Conservation (phyloP, 2,888 invertebrate species). For the Diloba caeruleocephala region DNA sequence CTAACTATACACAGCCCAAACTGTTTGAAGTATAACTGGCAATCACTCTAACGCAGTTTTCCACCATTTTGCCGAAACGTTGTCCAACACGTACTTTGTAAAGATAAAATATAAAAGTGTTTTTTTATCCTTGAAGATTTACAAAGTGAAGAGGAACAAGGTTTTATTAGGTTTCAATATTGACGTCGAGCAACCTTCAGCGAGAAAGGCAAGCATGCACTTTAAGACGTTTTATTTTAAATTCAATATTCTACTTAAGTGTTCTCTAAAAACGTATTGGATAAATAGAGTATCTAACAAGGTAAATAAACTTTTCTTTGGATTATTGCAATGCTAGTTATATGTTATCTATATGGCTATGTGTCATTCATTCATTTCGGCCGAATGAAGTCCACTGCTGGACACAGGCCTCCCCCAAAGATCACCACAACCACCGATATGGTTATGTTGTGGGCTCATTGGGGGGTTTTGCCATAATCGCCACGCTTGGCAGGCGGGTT, state of each 20-base stretch:
- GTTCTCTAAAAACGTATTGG: neutral
- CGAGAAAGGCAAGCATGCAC: neutral
- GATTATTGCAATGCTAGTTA: neutral
- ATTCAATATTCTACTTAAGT: neutral
- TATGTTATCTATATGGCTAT: too few species aligned
- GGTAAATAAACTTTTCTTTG: neutral
- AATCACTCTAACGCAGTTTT: too few species aligned
- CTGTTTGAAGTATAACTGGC: too few species aligned
- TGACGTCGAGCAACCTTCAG: neutral
- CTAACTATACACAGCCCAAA: too few species aligned
- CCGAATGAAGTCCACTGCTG: too few species aligned
- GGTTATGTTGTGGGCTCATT: too few species aligned
- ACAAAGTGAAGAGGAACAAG: neutral
- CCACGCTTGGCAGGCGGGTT: too few species aligned
- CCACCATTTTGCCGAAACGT: neutral
- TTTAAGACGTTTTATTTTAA: neutral
- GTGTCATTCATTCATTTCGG: too few species aligned
- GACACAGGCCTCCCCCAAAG: too few species aligned
- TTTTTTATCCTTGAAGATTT: neutral
- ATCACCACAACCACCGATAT: too few species aligned
- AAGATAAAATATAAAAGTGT: neutral
- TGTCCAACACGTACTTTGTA: neutral
- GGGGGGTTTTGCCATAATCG: too few species aligned
- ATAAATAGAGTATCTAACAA: neutral
- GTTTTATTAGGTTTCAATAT: constrained; percentile 7